Evolutionary conservation across 2,888 invertebrate genomes (phyloP), one percentile per base, ranked within the genome.

Genomic region (Iselma pallidipennis): DNA sequence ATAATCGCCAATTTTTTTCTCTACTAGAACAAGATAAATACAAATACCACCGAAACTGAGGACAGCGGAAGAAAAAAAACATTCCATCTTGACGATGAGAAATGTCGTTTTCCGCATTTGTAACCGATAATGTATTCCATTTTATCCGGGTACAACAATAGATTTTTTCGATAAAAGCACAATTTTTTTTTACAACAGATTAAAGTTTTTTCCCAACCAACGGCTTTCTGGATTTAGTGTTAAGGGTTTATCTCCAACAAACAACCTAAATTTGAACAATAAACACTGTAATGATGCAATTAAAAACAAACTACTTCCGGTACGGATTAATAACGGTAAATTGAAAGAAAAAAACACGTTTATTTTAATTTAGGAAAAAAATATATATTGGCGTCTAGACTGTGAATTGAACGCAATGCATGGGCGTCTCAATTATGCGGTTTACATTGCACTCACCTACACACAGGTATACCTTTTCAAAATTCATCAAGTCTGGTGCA

Each of bases 371-470:
- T 31, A 45, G 21, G 19, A 21, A 21, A 9, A 45, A 16, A 37
- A 37, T 14, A 37, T 14, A 16, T 37, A n/a, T 37, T 9, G 19
- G 5, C 2, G 51, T 51, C 29, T 28, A 29, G 29, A 26, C 50
- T 16, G n/a, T 49, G 50, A 26, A 50, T 28, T 29, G 26, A 50
- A 50, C 50, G 9, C 16, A 49, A 29, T 28, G 51, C 16, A 51
- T 51, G 51, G 51, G 51, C 29, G 51, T 29, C 19, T 45, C 19
- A 51, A 31, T 51, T 51, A 51, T 51, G 51, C 51, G n/a, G 51
- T 51, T 51, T 51, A n/a, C 29, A 29, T 29, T 51, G 28, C 51
- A 21, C 31, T 9, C 48, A 45, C 48, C 51, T 50, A 50, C 28
- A 37, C 42, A n/a, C n/a, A n/a, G n/a, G 37, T 33, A 14, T 33